Evolutionary conservation across 1,140 invertebrate species (phyloP), one percentile per base, ranked within the genome.

Genomic region (Oscheius sp.): DNA sequence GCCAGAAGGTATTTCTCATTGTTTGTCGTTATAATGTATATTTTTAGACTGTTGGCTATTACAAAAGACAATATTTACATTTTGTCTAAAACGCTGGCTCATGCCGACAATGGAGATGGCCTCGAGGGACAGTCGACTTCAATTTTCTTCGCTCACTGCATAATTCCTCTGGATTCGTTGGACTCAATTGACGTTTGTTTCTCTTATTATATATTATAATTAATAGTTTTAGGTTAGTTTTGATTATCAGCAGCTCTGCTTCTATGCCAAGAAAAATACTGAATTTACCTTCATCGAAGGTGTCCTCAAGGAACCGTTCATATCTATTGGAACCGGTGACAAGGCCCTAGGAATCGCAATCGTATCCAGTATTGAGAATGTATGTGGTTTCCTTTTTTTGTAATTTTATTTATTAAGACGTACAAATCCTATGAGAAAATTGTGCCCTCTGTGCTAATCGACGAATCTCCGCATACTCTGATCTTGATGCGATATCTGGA

Each of bases 31-130:
- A 59, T 32, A 63, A 63, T 34, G n/a, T 32, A 18, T n/a, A n/a
- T 63, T 34, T 63, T 63, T 26, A 63, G 61, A 26, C 36, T 63
- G 10, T 38, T 63, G 18, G 61, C 61, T 7, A 63, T 63, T n/a
- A 63, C 61, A 10, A 7, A 63, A 4, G 18, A 63, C 61, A 34
- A 63, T 32, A 63, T 63, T 26, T 63, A 63, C 31, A 42, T 34
- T n/a, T 18, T 63, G 10, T 63, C 61, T 29, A 34, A 63, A 63
- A 63, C 61, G 7, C 20, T 63, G 61, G 20, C 61, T 0, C 7
- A 18, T 4, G 61, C 31, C 29, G 7, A 13, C 15, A 7, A 26
- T 32, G 23, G 26, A n/a, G 18, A 18, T 13, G 61, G 7, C 18
- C 10, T n/a, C 10, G 61, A 42, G 35, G 61, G 32, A 0, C 15